phyloP scores from a whole-genome alignment of 2,888 invertebrate genomes.

The Caenorhabditis sp. region DNA sequence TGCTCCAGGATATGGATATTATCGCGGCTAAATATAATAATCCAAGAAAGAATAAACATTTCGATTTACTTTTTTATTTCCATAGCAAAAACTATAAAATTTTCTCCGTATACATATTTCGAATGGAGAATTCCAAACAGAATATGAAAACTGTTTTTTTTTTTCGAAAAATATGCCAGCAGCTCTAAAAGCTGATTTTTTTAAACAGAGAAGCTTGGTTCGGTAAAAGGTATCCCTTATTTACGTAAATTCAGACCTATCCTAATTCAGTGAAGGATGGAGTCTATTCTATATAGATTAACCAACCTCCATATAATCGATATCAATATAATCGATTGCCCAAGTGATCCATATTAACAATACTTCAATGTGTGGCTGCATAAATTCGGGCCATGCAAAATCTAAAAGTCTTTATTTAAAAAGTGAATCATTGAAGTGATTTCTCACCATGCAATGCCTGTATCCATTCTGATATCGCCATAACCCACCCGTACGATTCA shows the following conservation, averaged over 20 bases:
- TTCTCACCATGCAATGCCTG: constrained; percentile 45
- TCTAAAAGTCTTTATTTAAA: constrained; percentile 20
- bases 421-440: background rate
- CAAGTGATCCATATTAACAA: constrained; percentile 61
- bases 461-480: constrained; percentile 51
- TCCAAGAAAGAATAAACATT: background rate
- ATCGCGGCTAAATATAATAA: background rate
- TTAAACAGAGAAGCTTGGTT: no score
- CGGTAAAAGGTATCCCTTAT: no score
- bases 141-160: no score
- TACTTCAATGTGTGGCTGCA: constrained; percentile 68
- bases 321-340: constrained; percentile 66
- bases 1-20: background rate
- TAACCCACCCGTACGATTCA: constrained; percentile 2
- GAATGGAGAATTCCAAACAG: no score
- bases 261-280: no score
- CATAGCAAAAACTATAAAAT: background rate
- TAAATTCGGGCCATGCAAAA: constrained; percentile 66
- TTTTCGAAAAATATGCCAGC: no score
- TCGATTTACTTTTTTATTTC: no score
- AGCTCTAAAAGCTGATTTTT: no score
- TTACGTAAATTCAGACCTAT: no score
- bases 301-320: constrained; percentile 67
- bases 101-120: background rate
- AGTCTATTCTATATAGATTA: no score